These are phyloP conservation scores for Henricia sp. DNA, from an alignment of 53 echinoderm and acorn worm species.

Conservation along the genomic window DNA sequence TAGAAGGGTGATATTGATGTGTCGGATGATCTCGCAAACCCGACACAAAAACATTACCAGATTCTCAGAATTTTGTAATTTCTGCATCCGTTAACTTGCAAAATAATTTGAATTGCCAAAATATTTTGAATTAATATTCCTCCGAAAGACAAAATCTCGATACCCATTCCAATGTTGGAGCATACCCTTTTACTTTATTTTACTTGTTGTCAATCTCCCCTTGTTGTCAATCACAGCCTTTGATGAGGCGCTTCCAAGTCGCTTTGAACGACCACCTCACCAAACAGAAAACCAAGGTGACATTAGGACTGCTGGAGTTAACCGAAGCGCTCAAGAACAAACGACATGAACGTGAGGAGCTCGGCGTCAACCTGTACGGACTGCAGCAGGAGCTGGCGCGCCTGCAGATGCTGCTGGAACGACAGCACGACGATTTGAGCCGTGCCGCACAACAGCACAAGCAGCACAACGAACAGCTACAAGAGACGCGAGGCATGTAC, in stretches of 20 bases:
- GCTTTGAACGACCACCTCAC: constrained; percentile 86
- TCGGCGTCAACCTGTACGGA: constrained; percentile 97
- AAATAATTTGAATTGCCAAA: no score
- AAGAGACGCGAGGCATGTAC: constrained; percentile 87
- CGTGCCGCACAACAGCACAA: constrained; percentile 63
- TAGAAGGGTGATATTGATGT: no score
- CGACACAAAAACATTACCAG: no score
- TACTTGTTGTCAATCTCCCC: background rate
- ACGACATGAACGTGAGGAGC: constrained; percentile 87
- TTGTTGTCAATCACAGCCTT: constrained; percentile 59
- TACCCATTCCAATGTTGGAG: no score
- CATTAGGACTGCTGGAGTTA: constrained; percentile 88
- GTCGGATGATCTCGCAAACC: no score
- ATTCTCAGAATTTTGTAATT: no score
- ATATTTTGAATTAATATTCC: no score
- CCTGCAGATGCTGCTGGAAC: constrained; percentile 92
- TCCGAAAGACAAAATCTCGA: no score
- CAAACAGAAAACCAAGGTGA: constrained; percentile 85
- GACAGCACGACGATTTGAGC: constrained; percentile 84
- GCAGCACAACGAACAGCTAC: constrained; percentile 92
- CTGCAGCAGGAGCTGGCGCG: constrained; percentile 98
- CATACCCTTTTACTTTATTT: no score
- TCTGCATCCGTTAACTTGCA: no score
- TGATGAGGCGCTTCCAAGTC: constrained; percentile 97
- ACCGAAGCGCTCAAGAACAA: constrained; percentile 84